Percentiles rank a stretch among this genome's conserved stretches.
These are phyloP conservation scores for Drosophila rellima DNA, from an alignment of 2,888 invertebrate genomes.

Conservation along the genomic window DNA sequence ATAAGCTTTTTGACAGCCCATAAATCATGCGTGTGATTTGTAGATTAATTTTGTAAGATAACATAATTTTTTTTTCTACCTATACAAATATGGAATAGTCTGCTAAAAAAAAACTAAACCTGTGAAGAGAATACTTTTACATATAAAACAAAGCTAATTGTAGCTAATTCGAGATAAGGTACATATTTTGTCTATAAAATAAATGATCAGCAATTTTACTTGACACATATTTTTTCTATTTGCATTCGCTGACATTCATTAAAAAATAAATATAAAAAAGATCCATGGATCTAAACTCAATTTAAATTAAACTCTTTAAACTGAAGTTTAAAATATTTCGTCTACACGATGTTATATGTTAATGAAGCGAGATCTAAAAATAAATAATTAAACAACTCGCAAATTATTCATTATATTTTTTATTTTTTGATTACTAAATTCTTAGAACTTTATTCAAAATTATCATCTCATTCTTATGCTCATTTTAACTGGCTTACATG, in stretches of 20 bases:
- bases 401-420: conserved; percentile 46
- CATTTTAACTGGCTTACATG: conserved; percentile 50
- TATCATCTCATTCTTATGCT: conserved; percentile 71
- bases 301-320: too few species aligned
- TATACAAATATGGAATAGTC: not conserved
- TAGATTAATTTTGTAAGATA: not conserved
- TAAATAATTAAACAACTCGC: not conserved
- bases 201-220: not conserved
- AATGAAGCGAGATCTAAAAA: too few species aligned
- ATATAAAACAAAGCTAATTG: too few species aligned
- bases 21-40: conserved; percentile 1
- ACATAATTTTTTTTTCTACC: not conserved
- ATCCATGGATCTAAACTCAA: too few species aligned
- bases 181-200: not conserved
- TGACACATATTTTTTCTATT: too few species aligned
- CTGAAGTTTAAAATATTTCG: too few species aligned
- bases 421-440: conserved; percentile 83
- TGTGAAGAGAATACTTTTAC: not conserved
- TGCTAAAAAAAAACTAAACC: not conserved
- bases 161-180: not conserved
- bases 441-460: conserved; percentile 83
- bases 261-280: too few species aligned
- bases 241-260: too few species aligned
- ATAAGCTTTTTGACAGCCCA: not conserved
- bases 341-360: too few species aligned